phyloP scores from a whole-genome alignment of 2,113 vertebrate species.

The cattle (Bos taurus) region ARS-UCD2.0 NC_037330.1:82735001-82735500 shows the following conservation, averaged over 20 bases:
- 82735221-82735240: background rate
- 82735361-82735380: background rate
- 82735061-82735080: too few species aligned
- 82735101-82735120: background rate
- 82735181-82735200: background rate
- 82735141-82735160: background rate
- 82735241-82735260: background rate
- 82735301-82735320: background rate
- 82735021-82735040: background rate
- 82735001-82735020: background rate
- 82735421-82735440: background rate
- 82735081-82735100: background rate
- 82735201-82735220: background rate
- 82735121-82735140: background rate
- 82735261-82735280: background rate
- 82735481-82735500: background rate
- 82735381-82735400: background rate
- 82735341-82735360: background rate
- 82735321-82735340: background rate
- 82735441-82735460: accelerated
- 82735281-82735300: background rate
- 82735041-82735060: background rate
- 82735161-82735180: background rate
- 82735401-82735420: background rate
- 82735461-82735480: background rate